Evolutionary conservation across 2,113 vertebrate species (phyloP).

Genomic region (Callaeas wilsoni): DNA sequence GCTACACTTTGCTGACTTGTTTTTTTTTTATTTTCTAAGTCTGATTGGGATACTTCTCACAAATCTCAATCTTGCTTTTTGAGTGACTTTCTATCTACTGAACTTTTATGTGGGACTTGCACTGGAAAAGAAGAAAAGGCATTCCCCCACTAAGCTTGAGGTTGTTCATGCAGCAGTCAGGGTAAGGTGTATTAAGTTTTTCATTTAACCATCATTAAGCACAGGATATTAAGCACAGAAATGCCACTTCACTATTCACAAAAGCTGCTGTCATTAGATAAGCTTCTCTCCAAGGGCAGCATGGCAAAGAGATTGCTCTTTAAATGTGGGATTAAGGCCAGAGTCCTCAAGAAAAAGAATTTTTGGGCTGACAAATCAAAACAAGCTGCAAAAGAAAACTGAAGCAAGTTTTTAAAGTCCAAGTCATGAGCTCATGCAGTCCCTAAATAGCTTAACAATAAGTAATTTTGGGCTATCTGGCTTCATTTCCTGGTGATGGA

Average conservation of each 20-base stretch:
- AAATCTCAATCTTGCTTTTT: not conserved
- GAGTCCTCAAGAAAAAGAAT: not conserved
- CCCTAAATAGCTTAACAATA: slow-evolving; percentile 14
- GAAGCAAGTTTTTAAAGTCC: not conserved
- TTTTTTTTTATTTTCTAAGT: not conserved
- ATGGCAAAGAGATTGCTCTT: not conserved
- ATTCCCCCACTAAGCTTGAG: not conserved
- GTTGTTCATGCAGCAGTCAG: not conserved
- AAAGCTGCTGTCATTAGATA: slow-evolving; percentile 9
- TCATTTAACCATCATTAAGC: not conserved
- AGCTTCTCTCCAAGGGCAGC: not conserved
- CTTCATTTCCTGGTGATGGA: slow-evolving; percentile 26
- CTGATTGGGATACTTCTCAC: not conserved
- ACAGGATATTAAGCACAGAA: not conserved
- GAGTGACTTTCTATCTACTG: not conserved
- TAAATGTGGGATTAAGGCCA: not conserved
- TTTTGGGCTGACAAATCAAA: not conserved
- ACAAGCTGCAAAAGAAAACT: slow-evolving; percentile 23
- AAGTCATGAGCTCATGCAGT: not conserved
- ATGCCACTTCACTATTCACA: not conserved
- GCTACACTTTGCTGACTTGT: not conserved
- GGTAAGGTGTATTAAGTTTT: not conserved
- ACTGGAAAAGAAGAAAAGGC: not conserved
- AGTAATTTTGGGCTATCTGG: slow-evolving; percentile 4
- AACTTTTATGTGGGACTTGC: not conserved